Percentiles rank a stretch among this genome's conserved stretches.
Evolutionary conservation across 2,888 invertebrate species (phyloP).

Genomic region (Boloria euphrosyne): DNA sequence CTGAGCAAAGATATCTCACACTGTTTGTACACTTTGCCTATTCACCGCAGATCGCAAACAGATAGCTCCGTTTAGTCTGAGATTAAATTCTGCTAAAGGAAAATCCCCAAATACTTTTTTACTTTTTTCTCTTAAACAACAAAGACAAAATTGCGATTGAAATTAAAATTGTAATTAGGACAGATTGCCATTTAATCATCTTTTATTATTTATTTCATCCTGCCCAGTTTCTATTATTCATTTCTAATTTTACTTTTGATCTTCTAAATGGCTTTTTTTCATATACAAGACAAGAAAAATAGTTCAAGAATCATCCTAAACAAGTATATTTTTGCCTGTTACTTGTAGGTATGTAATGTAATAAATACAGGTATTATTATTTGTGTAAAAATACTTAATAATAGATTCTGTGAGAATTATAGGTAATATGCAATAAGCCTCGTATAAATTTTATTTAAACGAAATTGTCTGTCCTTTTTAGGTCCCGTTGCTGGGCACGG

Average conservation of each 20-base stretch:
- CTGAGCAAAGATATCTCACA: conserved; percentile 57
- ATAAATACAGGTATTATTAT: too few relatives aligned
- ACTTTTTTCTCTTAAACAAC: conserved; percentile 35
- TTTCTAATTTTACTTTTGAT: conserved; percentile 10
- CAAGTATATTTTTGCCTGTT: too few relatives aligned
- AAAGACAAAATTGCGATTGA: conserved; percentile 37
- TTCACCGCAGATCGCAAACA: conserved; percentile 68
- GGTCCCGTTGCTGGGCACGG: too few relatives aligned
- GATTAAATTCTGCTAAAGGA: conserved; percentile 51
- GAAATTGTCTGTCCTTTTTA: too few relatives aligned
- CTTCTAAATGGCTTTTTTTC: conserved; percentile 1
- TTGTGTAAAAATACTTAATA: too few relatives aligned
- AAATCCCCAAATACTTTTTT: conserved; percentile 29
- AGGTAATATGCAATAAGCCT: too few relatives aligned
- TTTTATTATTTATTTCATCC: conserved; percentile 36
- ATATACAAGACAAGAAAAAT: neutral
- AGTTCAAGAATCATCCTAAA: too few relatives aligned
- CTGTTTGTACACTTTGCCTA: conserved; percentile 57
- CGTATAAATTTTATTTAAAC: too few relatives aligned
- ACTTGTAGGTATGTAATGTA: too few relatives aligned
- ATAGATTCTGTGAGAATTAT: too few relatives aligned
- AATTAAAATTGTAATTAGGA: conserved; percentile 40
- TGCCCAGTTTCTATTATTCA: conserved; percentile 30
- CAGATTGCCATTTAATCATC: conserved; percentile 33
- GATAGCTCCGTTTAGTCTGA: conserved; percentile 57